Conservation (phyloP, 2,888 invertebrate genomes). For the Camptogramma bilineatum region DNA sequence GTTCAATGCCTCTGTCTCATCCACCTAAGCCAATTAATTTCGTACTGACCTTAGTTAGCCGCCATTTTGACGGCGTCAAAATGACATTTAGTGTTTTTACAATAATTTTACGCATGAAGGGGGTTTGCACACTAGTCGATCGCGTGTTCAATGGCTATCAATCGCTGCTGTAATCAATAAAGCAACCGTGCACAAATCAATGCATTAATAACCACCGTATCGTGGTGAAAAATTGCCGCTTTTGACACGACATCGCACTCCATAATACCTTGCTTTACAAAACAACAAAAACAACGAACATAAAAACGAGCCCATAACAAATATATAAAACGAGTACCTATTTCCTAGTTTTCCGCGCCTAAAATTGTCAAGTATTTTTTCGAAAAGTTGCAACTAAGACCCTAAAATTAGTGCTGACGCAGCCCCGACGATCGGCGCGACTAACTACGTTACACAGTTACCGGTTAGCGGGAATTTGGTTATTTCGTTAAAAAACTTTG, state of each 20-base stretch:
- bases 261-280: conserved; percentile 10
- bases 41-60: conserved; percentile 13
- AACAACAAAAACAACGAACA: conserved; percentile 4
- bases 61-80: conserved; percentile 44
- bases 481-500: conserved; percentile 83
- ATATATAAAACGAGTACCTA: neutral
- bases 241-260: conserved; percentile 49
- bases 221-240: conserved; percentile 59
- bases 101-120: conserved; percentile 54
- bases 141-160: conserved; percentile 73
- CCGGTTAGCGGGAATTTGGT: conserved; percentile 77
- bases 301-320: too few species aligned
- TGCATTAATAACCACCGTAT: conserved; percentile 68
- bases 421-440: conserved; percentile 43
- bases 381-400: conserved; percentile 40
- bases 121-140: conserved; percentile 53
- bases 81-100: conserved; percentile 44
- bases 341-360: conserved; percentile 10
- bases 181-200: conserved; percentile 77
- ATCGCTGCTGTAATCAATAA: conserved; percentile 79
- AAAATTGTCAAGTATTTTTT: conserved; percentile 32
- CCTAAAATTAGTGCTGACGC: conserved; percentile 42
- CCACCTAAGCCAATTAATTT: conserved; percentile 9
- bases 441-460: conserved; percentile 41
- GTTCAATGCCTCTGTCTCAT: conserved; percentile 21